These are phyloP conservation scores for Vespertilio murinus DNA, from an alignment of 2,797 vertebrate genomes.

Conservation along the genomic window DNA sequence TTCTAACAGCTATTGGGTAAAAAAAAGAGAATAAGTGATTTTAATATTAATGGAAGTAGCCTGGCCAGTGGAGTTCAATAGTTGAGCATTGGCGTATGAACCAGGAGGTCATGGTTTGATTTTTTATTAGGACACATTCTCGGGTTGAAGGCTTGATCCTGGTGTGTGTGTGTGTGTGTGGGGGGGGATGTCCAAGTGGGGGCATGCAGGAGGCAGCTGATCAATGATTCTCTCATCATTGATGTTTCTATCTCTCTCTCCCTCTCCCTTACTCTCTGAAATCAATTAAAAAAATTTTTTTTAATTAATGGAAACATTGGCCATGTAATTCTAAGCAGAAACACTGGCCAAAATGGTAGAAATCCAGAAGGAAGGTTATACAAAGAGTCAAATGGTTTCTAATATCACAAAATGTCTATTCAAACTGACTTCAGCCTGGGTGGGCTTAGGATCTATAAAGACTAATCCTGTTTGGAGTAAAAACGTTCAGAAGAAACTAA, in stretches of 20 bases:
- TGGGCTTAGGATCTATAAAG: neutral
- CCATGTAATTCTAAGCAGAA: conserved; percentile 38
- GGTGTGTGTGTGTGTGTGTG: too few species aligned
- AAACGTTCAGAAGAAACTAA: conserved; percentile 28
- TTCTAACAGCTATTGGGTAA: neutral
- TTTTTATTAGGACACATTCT: too few species aligned
- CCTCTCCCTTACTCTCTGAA: too few species aligned
- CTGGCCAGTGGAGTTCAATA: too few species aligned
- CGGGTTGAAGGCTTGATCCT: too few species aligned
- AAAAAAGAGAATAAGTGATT: conserved; percentile 19
- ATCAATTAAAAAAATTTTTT: too few species aligned
- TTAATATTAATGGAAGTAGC: conserved; percentile 3
- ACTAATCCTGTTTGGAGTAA: neutral
- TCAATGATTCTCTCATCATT: too few species aligned
- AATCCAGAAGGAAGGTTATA: neutral
- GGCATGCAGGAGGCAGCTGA: too few species aligned
- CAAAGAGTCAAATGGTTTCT: neutral
- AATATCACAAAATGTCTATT: conserved; percentile 15
- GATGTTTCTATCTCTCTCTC: too few species aligned
- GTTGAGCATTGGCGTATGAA: too few species aligned
- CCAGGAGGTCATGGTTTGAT: too few species aligned
- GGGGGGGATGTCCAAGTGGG: too few species aligned
- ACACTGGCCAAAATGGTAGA: conserved; percentile 2
- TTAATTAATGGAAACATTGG: conserved; percentile 7
- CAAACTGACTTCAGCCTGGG: conserved; percentile 13